These are phyloP conservation scores for Anoncus sp. DNA, from an alignment of 2,888 invertebrate species.

Conservation along the genomic window DNA sequence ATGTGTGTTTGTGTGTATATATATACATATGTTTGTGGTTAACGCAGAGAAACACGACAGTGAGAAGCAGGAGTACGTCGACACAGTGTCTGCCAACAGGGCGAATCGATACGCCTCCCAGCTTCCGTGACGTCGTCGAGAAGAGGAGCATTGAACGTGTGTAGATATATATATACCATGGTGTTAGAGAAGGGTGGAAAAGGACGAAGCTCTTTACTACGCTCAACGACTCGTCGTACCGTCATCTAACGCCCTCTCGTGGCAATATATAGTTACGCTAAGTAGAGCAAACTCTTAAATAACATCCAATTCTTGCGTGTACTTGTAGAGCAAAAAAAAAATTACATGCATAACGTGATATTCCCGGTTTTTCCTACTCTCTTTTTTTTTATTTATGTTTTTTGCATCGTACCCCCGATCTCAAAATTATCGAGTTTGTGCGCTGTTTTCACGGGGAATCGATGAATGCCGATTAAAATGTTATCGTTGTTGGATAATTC, in stretches of 20 bases:
- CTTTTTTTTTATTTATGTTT: neutral
- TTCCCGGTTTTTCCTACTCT: neutral
- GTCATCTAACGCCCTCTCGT: conserved; percentile 3
- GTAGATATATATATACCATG: no score
- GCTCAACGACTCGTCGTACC: conserved; percentile 19
- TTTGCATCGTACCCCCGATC: neutral
- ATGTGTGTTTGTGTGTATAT: neutral
- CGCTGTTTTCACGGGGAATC: neutral
- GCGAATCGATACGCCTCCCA: conserved; percentile 71
- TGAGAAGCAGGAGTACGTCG: conserved; percentile 57
- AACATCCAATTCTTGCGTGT: neutral
- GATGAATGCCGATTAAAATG: conserved; percentile 7
- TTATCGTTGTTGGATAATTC: conserved; percentile 13
- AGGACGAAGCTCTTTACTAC: conserved; percentile 52
- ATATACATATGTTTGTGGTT: neutral
- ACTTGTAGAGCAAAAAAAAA: neutral
- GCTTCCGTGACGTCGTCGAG: conserved; percentile 60
- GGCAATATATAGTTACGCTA: conserved; percentile 11
- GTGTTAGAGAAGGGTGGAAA: conserved; percentile 23
- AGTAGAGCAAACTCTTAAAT: neutral
- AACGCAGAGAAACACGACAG: conserved; percentile 45
- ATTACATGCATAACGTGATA: no score
- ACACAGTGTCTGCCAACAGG: conserved; percentile 59
- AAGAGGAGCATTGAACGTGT: conserved; percentile 51
- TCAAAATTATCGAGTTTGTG: neutral